phyloP scores from a whole-genome alignment of 2,888 invertebrate species.

The Sinohyriopsis cumingii region DNA sequence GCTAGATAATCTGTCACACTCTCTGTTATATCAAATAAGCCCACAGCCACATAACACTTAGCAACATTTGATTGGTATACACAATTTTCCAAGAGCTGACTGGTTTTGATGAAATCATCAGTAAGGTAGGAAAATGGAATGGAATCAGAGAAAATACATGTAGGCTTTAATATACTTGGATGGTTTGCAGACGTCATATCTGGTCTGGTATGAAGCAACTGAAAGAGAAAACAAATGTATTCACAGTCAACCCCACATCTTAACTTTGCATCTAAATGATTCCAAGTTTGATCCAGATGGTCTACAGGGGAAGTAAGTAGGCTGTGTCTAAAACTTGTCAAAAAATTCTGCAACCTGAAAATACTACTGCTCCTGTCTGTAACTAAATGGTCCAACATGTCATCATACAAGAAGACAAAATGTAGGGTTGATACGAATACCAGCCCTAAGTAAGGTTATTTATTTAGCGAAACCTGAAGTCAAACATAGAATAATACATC shows the following conservation, averaged over 20 bases:
- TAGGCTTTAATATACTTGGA: constrained; percentile 56
- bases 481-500: too few relatives aligned
- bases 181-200: constrained; percentile 54
- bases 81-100: constrained; percentile 56
- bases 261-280: background rate
- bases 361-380: too few relatives aligned
- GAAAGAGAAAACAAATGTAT: constrained; percentile 19
- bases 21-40: constrained; percentile 57
- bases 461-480: too few relatives aligned
- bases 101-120: constrained; percentile 61
- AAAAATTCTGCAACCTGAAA: too few relatives aligned
- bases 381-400: too few relatives aligned
- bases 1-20: constrained; percentile 51
- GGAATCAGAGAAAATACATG: constrained; percentile 58
- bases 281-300: too few relatives aligned
- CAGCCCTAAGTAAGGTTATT: too few relatives aligned
- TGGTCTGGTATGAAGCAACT: constrained; percentile 61
- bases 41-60: constrained; percentile 58
- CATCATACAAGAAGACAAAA: too few relatives aligned
- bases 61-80: constrained; percentile 53
- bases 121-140: constrained; percentile 61
- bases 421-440: too few relatives aligned
- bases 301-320: too few relatives aligned
- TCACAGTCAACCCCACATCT: background rate
- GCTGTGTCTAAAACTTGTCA: too few relatives aligned